Percentiles rank a stretch among this genome's conserved stretches.
phyloP scores from a whole-genome alignment of 2,797 vertebrate species.

The Prionace glauca region DNA sequence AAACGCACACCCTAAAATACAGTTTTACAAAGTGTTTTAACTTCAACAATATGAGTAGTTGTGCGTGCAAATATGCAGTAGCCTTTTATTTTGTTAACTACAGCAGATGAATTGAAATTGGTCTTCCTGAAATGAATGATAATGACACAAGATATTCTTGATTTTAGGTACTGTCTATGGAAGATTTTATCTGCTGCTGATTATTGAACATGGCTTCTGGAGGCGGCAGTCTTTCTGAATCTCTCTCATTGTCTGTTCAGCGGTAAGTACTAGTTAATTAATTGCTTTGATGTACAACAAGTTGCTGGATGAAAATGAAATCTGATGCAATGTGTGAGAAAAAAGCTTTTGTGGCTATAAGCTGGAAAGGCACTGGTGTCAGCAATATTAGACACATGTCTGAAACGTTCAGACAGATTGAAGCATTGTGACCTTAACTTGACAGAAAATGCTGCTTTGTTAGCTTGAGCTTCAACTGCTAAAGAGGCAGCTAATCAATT shows the following conservation, averaged over 20 bases:
- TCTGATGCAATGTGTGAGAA: conserved; percentile 34
- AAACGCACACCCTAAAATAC: background rate
- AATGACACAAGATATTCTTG: background rate
- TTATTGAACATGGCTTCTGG: conserved; percentile 56
- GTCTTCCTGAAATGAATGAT: background rate
- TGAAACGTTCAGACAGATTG: conserved; percentile 23
- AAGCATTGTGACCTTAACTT: conserved; percentile 35
- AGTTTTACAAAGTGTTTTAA: background rate
- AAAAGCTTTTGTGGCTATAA: conserved; percentile 29
- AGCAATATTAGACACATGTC: conserved; percentile 16
- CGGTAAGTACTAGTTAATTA: conserved; percentile 53
- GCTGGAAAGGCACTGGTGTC: conserved; percentile 4
- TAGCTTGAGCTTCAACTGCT: conserved; percentile 1
- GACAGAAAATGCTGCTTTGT: conserved; percentile 12
- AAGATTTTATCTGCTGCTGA: conserved; percentile 30
- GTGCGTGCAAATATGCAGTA: background rate
- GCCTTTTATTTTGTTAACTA: background rate
- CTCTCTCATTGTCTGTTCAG: conserved; percentile 52
- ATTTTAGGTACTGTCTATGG: background rate
- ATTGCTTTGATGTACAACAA: conserved; percentile 33
- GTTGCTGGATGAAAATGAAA: conserved; percentile 27
- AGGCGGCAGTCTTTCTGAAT: conserved; percentile 47
- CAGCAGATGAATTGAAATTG: background rate
- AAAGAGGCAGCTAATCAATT: background rate
- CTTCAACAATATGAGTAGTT: background rate